phyloP scores from a whole-genome alignment of 2,113 vertebrate species.

The Syngnathus scovelli region DNA sequence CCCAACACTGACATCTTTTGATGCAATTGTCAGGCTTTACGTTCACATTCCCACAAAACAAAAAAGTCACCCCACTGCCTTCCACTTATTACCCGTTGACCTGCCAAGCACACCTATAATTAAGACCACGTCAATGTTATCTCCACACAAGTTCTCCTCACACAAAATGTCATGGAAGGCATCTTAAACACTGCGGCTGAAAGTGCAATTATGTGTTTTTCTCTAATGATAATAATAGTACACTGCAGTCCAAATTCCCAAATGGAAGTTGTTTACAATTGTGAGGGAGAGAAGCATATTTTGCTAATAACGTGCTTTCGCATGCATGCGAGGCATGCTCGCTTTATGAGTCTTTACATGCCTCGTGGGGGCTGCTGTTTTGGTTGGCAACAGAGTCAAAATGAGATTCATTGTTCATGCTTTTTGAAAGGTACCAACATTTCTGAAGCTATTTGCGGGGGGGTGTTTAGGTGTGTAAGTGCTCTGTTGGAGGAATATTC shows the following conservation, averaged over 20 bases:
- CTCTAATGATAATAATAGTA: not conserved
- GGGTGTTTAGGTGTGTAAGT: not conserved
- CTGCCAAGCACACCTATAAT: slow-evolving; percentile 16
- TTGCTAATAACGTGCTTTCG: slow-evolving; percentile 18
- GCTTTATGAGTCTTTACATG: not conserved
- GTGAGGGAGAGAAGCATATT: slow-evolving; percentile 28
- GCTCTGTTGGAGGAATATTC: not conserved
- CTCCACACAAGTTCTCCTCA: not conserved
- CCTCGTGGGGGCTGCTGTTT: not conserved
- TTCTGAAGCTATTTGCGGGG: too few relatives aligned
- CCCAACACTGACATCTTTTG: slow-evolving; percentile 46
- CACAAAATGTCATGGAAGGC: not conserved
- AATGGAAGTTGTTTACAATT: not conserved
- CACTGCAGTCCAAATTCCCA: not conserved
- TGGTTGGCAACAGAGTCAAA: not conserved
- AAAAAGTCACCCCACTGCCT: slow-evolving; percentile 10
- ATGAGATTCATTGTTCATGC: not conserved
- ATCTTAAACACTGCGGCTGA: not conserved
- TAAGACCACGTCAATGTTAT: slow-evolving; percentile 9
- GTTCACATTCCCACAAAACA: slow-evolving; percentile 21
- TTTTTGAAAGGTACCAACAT: not conserved
- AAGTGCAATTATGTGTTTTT: slow-evolving; percentile 2
- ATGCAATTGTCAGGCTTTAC: slow-evolving; percentile 33
- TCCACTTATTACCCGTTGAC: slow-evolving; percentile 12
- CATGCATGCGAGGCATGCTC: not conserved